phyloP scores from a whole-genome alignment of 2,113 vertebrate species.

The Chauna torquata region DNA sequence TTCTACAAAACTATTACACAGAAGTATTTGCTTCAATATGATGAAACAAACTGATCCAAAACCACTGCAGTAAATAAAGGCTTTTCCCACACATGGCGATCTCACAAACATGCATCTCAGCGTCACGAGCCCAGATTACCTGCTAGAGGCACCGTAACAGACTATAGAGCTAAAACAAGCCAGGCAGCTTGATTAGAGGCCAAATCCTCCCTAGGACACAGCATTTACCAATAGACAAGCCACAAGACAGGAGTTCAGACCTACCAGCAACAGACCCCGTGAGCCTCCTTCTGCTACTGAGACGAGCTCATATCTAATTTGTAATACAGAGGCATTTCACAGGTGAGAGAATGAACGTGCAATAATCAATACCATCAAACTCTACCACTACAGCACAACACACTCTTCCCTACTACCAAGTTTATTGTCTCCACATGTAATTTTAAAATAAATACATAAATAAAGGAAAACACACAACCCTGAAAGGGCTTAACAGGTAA shows the following conservation, averaged over 20 bases:
- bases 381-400: background rate
- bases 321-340: background rate
- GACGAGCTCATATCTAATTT: background rate
- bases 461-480: background rate
- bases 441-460: background rate
- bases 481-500: background rate
- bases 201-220: background rate
- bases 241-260: background rate
- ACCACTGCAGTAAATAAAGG: background rate
- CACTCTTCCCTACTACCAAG: background rate
- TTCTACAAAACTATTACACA: background rate
- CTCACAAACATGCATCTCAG: background rate
- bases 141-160: background rate
- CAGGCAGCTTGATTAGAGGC: background rate
- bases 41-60: background rate
- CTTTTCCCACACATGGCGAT: background rate
- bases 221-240: background rate
- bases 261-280: accelerated
- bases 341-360: background rate
- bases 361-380: background rate
- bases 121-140: background rate
- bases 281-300: background rate
- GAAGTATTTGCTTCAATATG: background rate
- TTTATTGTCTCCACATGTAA: background rate
- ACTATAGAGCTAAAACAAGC: background rate